phyloP scores from a whole-genome alignment of 2,113 vertebrate species.

The Eclectus roratus region DNA sequence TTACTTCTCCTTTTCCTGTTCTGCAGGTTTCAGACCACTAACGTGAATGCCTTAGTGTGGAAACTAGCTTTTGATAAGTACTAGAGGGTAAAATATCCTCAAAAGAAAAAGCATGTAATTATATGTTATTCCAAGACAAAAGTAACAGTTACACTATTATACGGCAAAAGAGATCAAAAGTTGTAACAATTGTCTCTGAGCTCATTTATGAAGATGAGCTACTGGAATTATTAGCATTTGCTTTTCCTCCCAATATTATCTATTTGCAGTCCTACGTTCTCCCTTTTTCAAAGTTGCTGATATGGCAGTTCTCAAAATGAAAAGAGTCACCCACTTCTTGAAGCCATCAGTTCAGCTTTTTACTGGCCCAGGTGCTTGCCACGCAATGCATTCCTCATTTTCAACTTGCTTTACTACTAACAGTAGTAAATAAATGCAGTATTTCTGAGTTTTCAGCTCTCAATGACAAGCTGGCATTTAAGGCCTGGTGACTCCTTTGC shows the following conservation, averaged over 20 bases:
- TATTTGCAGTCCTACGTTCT: not conserved
- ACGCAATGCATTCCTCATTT: not conserved
- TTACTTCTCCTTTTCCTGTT: not conserved
- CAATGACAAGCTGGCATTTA: constrained; percentile 14
- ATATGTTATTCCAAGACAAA: not conserved
- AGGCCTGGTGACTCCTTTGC: not conserved
- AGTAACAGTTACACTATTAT: not conserved
- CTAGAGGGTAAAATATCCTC: not conserved
- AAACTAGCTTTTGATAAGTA: not conserved
- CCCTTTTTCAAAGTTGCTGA: not conserved
- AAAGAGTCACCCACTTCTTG: not conserved
- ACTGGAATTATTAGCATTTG: not conserved
- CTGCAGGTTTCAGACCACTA: not conserved
- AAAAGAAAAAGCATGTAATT: not conserved
- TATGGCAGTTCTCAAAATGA: not conserved
- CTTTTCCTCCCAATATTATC: not conserved
- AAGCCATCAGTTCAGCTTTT: not conserved
- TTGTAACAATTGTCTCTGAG: not conserved
- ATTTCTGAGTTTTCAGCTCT: not conserved
- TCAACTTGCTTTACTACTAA: not conserved
- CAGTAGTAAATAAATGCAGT: not conserved
- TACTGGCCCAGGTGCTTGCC: not conserved
- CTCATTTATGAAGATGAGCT: not conserved
- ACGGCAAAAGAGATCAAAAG: not conserved
- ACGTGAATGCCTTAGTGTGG: not conserved